phyloP scores from a whole-genome alignment of 1,140 invertebrate genomes.

The Drosophila cardini region DNA sequence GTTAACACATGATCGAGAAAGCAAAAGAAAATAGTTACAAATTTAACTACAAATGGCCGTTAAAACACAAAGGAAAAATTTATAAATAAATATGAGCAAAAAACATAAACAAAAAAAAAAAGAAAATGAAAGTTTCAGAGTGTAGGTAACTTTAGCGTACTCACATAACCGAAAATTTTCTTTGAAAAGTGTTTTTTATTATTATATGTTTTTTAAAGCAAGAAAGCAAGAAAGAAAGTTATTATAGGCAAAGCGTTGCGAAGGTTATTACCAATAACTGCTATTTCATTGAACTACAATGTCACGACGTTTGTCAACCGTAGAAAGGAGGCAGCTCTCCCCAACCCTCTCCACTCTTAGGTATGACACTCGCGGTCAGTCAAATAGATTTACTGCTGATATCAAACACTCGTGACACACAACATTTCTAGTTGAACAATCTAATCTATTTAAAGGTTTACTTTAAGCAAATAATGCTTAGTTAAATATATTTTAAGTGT shows the following conservation, averaged over 20 bases:
- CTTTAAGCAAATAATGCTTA: slow-evolving; percentile 2
- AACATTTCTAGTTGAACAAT: not conserved
- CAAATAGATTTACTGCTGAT: not conserved
- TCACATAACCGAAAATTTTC: slow-evolving; percentile 42
- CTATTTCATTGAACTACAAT: slow-evolving; percentile 22
- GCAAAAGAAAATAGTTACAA: slow-evolving; percentile 42
- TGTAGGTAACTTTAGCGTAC: not conserved
- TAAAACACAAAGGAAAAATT: slow-evolving; percentile 29
- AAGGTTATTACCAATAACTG: slow-evolving; percentile 33
- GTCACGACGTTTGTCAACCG: slow-evolving; percentile 8
- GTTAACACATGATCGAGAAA: slow-evolving; percentile 31
- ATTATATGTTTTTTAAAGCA: too few relatives aligned
- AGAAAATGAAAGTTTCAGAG: slow-evolving; percentile 38
- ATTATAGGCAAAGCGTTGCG: slow-evolving; percentile 12
- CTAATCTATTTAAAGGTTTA: not conserved
- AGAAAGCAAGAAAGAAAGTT: slow-evolving; percentile 33
- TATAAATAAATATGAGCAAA: slow-evolving; percentile 30
- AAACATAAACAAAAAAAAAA: slow-evolving; percentile 15
- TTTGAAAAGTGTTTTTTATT: slow-evolving; percentile 21
- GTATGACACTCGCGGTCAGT: not conserved
- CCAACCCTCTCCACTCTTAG: too few relatives aligned
- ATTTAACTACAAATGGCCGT: slow-evolving; percentile 35
- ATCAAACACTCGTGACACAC: not conserved
- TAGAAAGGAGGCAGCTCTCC: slow-evolving; percentile 9
- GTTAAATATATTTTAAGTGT: not conserved